Evolutionary conservation across 1,140 invertebrate genomes (phyloP), one percentile per base, ranked within the genome.

Genomic region (Drosophila persimilis): DNA sequence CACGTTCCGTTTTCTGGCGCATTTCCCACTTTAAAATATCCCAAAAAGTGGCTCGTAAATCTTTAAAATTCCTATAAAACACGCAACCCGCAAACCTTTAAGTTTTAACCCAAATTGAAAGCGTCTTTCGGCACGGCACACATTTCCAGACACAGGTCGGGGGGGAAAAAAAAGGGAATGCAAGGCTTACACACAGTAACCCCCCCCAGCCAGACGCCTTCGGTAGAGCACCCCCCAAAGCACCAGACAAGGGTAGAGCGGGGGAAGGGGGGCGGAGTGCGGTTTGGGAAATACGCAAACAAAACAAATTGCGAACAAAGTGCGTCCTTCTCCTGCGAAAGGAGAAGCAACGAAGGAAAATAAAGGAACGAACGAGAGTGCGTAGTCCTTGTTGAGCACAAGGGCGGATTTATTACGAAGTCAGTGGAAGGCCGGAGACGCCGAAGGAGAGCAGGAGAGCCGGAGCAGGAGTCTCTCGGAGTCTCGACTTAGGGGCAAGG

Each of bases 291-390:
- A 86, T 86, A 70, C 69, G 67, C 83, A 88, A 88, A 88, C 83
- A 88, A 88, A 88, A 88, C 83, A 88, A 88, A 88, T 88, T 88
- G 79, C 71, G 75, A 88, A 89, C 84, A 88, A 88, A 88, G 84
- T 89, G 84, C 84, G 83, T 83, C 83, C 80, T 83, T 88, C 75
- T 48, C 26, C 20, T 47, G 24, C 67, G 31, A 17, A 51, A 52
- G 65, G 63, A 22, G 22, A 57, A 44, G 43, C 56, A 22, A 41
- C 52, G 46, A 24, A 31, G 58, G 35, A 51, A 51, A 39, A 11
- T 22, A 22, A 11, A 24, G 26, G 9, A 15, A 31, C 15, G 22
- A 20, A 24, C 39, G 52, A 43, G 56, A 35, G 15, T 53, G 43
- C 22, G 63, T 69, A 59, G 75, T 61, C 72, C 72, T 67, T 57